Evolutionary conservation across 2,113 vertebrate species (phyloP).

Genomic region (Nettapus auritus): DNA sequence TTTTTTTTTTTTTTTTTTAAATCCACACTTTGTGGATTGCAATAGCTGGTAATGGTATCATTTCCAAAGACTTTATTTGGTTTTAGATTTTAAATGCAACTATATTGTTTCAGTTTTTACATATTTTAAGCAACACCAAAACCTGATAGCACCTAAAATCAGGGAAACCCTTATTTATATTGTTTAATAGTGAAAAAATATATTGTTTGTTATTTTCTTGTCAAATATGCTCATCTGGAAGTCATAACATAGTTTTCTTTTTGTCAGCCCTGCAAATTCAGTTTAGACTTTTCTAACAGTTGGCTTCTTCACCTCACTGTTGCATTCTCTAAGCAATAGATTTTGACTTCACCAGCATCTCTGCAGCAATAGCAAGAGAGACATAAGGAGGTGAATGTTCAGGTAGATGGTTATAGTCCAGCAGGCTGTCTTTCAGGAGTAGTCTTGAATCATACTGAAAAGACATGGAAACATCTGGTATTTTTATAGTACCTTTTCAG

Average conservation of each 20-base stretch:
- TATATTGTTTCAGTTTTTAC: background rate
- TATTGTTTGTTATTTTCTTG: constrained; percentile 1
- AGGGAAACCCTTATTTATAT: background rate
- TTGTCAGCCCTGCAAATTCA: background rate
- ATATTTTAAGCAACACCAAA: too few relatives aligned
- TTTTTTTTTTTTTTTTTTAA: background rate
- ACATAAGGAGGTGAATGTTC: accelerated
- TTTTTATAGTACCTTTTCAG: background rate
- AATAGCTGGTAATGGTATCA: background rate
- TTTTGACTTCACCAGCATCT: background rate
- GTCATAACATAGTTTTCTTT: background rate
- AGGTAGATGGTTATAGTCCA: background rate
- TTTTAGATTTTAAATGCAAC: background rate
- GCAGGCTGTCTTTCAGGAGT: background rate
- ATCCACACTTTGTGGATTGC: background rate
- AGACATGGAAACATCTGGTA: background rate
- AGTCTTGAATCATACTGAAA: background rate
- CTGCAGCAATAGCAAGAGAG: background rate
- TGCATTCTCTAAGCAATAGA: background rate
- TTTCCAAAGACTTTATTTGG: background rate
- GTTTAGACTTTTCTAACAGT: background rate
- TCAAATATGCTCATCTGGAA: background rate
- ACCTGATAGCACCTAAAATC: background rate
- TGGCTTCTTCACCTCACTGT: background rate
- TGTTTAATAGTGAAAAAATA: background rate